Percentiles rank a stretch among this genome's conserved stretches.
phyloP scores from a whole-genome alignment of 2,797 vertebrate genomes.

The Danio albolineatus region DNA sequence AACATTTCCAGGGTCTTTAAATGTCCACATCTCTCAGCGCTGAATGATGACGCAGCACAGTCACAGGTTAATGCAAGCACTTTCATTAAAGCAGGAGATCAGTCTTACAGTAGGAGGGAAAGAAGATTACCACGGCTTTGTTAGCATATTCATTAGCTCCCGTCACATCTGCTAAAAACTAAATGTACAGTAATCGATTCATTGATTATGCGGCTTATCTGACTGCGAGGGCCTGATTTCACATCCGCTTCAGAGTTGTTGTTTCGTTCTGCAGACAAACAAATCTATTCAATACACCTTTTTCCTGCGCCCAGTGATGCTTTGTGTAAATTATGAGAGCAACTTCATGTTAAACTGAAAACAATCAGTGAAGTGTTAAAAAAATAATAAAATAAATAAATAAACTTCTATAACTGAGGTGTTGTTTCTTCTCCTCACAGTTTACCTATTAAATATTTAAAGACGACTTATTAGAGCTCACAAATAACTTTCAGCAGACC shows the following conservation, averaged over 20 bases:
- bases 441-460: too few relatives aligned
- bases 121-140: conserved; percentile 41
- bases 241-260: conserved; percentile 2
- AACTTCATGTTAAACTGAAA: too few relatives aligned
- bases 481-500: too few relatives aligned
- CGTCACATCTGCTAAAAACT: conserved; percentile 37
- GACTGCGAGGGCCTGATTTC: conserved; percentile 1
- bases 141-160: conserved; percentile 34
- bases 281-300: neutral
- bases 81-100: conserved; percentile 37
- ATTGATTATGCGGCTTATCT: conserved; percentile 45
- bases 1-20: neutral
- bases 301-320: too few relatives aligned
- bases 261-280: neutral
- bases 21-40: neutral
- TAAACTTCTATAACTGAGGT: too few relatives aligned
- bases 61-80: conserved; percentile 12
- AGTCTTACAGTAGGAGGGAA: conserved; percentile 19
- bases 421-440: too few relatives aligned
- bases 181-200: conserved; percentile 37
- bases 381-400: too few relatives aligned
- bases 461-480: too few relatives aligned
- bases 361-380: too few relatives aligned
- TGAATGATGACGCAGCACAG: conserved; percentile 19
- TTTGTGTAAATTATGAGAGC: too few relatives aligned